Evolutionary conservation across 2,888 invertebrate species (phyloP), one percentile per base, ranked within the genome.

Genomic region (Andricus curvator): DNA sequence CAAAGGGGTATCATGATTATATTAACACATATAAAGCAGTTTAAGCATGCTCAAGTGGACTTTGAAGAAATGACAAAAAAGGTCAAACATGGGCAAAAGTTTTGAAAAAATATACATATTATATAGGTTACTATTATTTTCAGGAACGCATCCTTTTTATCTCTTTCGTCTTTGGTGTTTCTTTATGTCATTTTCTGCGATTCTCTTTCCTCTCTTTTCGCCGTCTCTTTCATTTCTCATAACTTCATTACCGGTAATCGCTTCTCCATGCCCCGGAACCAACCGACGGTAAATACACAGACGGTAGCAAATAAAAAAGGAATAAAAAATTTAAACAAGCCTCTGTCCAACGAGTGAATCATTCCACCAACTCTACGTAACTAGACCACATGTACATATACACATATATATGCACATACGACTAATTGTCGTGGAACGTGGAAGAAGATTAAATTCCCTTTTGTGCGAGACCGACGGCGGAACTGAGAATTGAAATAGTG

Each of bases 161-260:
- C 20, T 51, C 17, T 70, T 51, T 20, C 9, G 9, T n/a, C 1
- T 51, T 9, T 51, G 6, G 17, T n/a, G 29, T 67, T 67, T 41
- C 41, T 41, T 67, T 29, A 51, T 51, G 20, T 74, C 33, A 33
- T 74, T 74, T 70, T 51, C 29, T 74, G 20, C 33, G 5, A 51
- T 22, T 33, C 51, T 74, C 51, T 56, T 33, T 74, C 11, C 29
- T 25, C n/a, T 51, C 29, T 25, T 51, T 74, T 74, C 51, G 4
- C 33, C 70, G n/a, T 33, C 29, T 51, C 51, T 51, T n/a, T 74
- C 70, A 74, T 74, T 74, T 33, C 51, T 74, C 70, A 74, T 74
- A 74, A 74, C 70, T 74, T 74, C 70, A 74, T 74, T 74, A 51
- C 51, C 51, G 70, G 70, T 74, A 74, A 74, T 74, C 70, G 70